Conservation (phyloP, 2,888 invertebrate genomes). For the Formica aserva region DNA sequence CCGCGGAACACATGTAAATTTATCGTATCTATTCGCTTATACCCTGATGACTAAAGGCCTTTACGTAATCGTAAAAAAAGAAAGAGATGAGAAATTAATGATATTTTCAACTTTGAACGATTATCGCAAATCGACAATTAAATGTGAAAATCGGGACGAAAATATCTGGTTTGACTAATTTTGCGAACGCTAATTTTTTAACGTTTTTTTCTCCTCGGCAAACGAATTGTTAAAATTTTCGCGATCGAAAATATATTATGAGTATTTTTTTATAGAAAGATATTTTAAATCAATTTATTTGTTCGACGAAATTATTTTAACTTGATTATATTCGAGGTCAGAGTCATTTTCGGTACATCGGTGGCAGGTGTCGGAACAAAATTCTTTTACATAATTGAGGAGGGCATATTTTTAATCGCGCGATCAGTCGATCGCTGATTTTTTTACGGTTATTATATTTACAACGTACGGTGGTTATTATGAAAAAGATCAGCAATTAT, state of each 20-base stretch:
- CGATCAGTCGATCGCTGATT: slow-evolving; percentile 64
- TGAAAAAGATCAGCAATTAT: slow-evolving; percentile 24
- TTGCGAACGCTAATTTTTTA: slow-evolving; percentile 2
- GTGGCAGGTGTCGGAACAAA: slow-evolving; percentile 68
- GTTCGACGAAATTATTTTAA: neutral
- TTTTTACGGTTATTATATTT: slow-evolving; percentile 58
- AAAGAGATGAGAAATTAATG: neutral
- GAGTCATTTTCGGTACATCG: neutral
- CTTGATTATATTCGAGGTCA: neutral
- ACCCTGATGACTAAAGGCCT: slow-evolving; percentile 35
- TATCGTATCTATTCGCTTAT: slow-evolving; percentile 57
- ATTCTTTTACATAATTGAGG: slow-evolving; percentile 68
- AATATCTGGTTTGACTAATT: slow-evolving; percentile 15
- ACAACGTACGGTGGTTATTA: slow-evolving; percentile 60
- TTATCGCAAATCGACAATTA: neutral
- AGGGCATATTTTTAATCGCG: slow-evolving; percentile 60
- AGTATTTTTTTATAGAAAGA: neutral
- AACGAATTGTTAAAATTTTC: neutral
- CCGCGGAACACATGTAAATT: slow-evolving; percentile 72
- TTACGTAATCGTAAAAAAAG: neutral
- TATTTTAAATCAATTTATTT: slow-evolving; percentile 16
- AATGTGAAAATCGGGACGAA: neutral
- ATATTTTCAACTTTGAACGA: neutral
- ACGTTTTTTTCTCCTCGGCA: neutral
- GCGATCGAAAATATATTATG: neutral